Conservation (phyloP, 2,797 vertebrate species). For the Enteromius afrohamiltoni region DNA sequence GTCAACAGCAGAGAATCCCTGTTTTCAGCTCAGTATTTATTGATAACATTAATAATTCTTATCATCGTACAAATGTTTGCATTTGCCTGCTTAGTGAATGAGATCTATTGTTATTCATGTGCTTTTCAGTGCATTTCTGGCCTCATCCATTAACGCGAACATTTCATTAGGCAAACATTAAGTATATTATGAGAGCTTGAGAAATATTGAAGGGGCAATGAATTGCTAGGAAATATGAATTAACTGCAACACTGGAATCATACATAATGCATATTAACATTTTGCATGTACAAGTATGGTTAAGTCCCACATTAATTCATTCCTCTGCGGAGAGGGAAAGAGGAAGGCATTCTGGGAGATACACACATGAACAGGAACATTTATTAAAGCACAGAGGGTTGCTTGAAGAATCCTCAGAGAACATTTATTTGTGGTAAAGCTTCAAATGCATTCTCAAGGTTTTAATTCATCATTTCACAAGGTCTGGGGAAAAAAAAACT, state of each 20-base stretch:
- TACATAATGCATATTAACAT: constrained; percentile 81
- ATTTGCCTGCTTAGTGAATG: background rate
- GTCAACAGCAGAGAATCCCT: background rate
- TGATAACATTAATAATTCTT: background rate
- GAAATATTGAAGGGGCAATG: constrained; percentile 73
- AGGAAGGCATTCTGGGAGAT: constrained; percentile 27
- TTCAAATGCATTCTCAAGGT: constrained; percentile 41
- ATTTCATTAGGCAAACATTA: constrained; percentile 82
- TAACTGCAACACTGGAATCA: constrained; percentile 78
- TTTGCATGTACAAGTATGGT: constrained; percentile 77
- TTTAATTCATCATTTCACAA: constrained; percentile 30
- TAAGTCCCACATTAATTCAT: constrained; percentile 70
- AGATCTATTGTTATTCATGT: constrained; percentile 50
- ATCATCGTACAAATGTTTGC: background rate
- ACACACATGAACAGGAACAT: constrained; percentile 56
- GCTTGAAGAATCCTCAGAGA: constrained; percentile 32
- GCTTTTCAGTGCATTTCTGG: constrained; percentile 65
- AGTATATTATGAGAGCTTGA: constrained; percentile 52
- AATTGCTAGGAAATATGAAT: constrained; percentile 79
- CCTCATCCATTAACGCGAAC: constrained; percentile 78
- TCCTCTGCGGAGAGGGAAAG: constrained; percentile 55
- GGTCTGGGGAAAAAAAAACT: constrained; percentile 43
- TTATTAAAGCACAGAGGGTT: constrained; percentile 29
- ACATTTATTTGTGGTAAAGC: constrained; percentile 42
- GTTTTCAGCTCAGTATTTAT: background rate